phyloP scores from a whole-genome alignment of 2,113 vertebrate species.

The Notechis scutatus region DNA sequence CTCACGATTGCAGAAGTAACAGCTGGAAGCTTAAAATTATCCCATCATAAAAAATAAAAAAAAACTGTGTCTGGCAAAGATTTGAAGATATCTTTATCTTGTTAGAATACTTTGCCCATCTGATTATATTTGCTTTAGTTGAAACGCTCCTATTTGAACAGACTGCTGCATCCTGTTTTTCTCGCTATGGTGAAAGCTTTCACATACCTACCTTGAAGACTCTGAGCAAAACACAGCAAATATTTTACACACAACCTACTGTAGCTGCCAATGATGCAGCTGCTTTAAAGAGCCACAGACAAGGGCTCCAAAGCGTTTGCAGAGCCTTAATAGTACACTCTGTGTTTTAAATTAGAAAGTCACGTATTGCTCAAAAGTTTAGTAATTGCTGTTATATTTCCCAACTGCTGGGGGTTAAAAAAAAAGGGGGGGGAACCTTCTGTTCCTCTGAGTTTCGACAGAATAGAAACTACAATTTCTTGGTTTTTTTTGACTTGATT shows the following conservation, averaged over 20 bases:
- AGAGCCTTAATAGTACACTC: neutral
- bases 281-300: neutral
- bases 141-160: neutral
- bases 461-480: neutral
- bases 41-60: neutral
- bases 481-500: neutral
- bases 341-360: neutral
- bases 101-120: neutral
- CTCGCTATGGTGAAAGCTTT: neutral
- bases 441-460: neutral
- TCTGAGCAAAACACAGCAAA: neutral
- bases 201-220: neutral
- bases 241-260: neutral
- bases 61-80: neutral
- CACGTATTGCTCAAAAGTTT: neutral
- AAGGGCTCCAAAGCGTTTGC: neutral
- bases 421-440: neutral
- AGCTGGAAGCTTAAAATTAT: neutral
- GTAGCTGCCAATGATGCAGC: neutral
- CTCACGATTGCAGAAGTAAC: neutral
- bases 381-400: neutral
- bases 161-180: neutral
- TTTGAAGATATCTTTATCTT: neutral
- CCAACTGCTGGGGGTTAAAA: neutral
- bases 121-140: neutral